Conservation (phyloP, 2,113 vertebrate genomes). For the Chaenogobius annularis region DNA sequence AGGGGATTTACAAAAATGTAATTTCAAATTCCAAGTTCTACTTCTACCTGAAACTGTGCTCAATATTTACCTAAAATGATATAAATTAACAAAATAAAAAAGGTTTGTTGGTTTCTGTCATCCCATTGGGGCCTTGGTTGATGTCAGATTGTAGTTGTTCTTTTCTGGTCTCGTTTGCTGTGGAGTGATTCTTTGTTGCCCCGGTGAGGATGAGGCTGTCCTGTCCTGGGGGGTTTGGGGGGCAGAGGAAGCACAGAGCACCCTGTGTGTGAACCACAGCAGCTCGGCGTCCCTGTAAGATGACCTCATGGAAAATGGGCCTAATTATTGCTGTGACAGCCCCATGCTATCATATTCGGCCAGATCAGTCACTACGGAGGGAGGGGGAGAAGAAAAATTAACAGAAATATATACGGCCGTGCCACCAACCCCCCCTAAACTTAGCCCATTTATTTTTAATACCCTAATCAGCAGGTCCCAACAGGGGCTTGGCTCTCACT, state of each 20-base stretch:
- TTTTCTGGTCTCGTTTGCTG: slow-evolving; percentile 70
- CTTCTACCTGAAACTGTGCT: background rate
- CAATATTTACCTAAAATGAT: background rate
- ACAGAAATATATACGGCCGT: slow-evolving; percentile 79
- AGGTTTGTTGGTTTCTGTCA: slow-evolving; percentile 40
- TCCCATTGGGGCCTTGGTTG: slow-evolving; percentile 49
- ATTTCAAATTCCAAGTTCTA: background rate
- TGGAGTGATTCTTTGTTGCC: slow-evolving; percentile 70
- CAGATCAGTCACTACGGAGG: slow-evolving; percentile 73
- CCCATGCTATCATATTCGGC: slow-evolving; percentile 81
- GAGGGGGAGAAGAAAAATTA: slow-evolving; percentile 69
- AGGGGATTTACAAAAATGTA: too few relatives aligned
- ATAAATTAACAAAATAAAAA: slow-evolving; percentile 14
- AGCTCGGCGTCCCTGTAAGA: slow-evolving; percentile 79
- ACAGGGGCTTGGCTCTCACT: slow-evolving; percentile 62
- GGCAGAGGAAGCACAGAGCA: slow-evolving; percentile 68
- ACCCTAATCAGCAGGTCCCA: slow-evolving; percentile 74
- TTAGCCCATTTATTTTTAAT: slow-evolving; percentile 79
- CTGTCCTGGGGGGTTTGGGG: slow-evolving; percentile 69
- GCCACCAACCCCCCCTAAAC: slow-evolving; percentile 61
- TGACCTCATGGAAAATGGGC: slow-evolving; percentile 81
- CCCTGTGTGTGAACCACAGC: slow-evolving; percentile 79
- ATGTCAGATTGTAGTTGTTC: slow-evolving; percentile 71
- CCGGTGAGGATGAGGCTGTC: slow-evolving; percentile 64
- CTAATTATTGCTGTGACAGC: slow-evolving; percentile 83